These are phyloP conservation scores for Caenorhabditis afra DNA, from an alignment of 2,888 invertebrate species.

Conservation along the genomic window DNA sequence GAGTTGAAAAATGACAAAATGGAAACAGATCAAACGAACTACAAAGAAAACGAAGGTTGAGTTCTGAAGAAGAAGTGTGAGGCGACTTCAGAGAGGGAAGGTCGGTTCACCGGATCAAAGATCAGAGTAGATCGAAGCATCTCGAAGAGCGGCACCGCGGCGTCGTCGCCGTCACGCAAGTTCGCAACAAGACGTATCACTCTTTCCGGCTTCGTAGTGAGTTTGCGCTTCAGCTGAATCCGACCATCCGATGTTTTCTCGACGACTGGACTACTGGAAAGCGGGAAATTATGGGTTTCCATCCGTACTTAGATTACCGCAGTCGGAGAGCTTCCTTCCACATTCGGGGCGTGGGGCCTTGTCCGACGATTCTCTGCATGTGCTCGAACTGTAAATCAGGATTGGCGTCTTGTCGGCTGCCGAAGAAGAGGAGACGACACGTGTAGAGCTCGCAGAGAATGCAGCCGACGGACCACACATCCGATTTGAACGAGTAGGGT, in stretches of 20 bases:
- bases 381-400: conserved; percentile 9
- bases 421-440: conserved; percentile 19
- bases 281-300: too few relatives aligned
- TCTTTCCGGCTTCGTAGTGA: not conserved
- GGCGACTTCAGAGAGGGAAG: not conserved
- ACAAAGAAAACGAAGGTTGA: not conserved
- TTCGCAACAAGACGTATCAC: not conserved
- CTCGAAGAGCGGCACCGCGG: conserved; percentile 5
- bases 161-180: not conserved
- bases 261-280: not conserved
- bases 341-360: not conserved
- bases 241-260: not conserved
- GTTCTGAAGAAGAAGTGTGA: not conserved
- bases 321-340: not conserved
- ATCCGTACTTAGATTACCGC: not conserved
- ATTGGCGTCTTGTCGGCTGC: not conserved
- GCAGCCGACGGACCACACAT: conserved; percentile 36
- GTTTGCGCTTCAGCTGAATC: not conserved
- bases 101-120: conserved; percentile 5
- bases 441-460: conserved; percentile 32
- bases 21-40: too few relatives aligned
- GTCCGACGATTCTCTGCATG: not conserved
- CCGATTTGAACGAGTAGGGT: not conserved
- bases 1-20: too few relatives aligned
- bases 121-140: not conserved